Percentiles rank a stretch among this genome's conserved stretches.
These are phyloP conservation scores for Campylomormyrus numenius DNA, from an alignment of 2,113 vertebrate genomes.

Conservation along the genomic window DNA sequence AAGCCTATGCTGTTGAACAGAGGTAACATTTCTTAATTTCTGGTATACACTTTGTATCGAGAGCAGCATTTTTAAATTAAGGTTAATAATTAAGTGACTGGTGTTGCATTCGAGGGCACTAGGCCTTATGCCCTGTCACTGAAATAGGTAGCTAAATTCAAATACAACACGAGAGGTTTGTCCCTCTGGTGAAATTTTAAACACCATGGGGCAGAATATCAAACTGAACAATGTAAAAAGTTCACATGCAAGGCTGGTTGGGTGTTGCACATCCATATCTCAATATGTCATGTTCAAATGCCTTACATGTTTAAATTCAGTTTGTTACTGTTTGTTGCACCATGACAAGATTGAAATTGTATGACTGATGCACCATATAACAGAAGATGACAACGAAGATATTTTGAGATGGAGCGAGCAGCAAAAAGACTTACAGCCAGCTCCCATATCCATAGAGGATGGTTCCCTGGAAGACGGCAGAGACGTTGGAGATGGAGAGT, in stretches of 20 bases:
- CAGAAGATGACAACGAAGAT: background rate
- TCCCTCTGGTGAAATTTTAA: background rate
- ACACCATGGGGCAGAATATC: background rate
- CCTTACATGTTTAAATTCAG: background rate
- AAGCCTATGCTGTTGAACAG: slow-evolving; percentile 54
- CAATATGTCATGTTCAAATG: background rate
- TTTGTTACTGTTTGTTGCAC: background rate
- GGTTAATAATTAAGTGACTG: background rate
- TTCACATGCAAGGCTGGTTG: background rate
- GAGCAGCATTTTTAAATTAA: background rate
- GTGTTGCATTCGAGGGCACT: background rate
- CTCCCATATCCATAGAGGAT: slow-evolving; percentile 66
- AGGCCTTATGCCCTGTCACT: background rate
- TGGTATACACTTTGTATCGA: background rate
- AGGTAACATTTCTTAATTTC: background rate
- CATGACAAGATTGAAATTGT: background rate
- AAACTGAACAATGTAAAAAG: background rate
- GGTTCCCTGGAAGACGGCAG: slow-evolving; percentile 67
- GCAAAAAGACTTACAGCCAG: slow-evolving; percentile 64
- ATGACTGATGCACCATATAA: background rate
- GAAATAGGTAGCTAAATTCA: background rate
- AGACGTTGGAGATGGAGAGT: slow-evolving; percentile 64
- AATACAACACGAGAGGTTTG: background rate
- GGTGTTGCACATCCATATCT: background rate
- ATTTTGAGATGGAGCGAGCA: background rate